Conservation (phyloP, 2,888 invertebrate species). For the Lamellibrachia columna region DNA sequence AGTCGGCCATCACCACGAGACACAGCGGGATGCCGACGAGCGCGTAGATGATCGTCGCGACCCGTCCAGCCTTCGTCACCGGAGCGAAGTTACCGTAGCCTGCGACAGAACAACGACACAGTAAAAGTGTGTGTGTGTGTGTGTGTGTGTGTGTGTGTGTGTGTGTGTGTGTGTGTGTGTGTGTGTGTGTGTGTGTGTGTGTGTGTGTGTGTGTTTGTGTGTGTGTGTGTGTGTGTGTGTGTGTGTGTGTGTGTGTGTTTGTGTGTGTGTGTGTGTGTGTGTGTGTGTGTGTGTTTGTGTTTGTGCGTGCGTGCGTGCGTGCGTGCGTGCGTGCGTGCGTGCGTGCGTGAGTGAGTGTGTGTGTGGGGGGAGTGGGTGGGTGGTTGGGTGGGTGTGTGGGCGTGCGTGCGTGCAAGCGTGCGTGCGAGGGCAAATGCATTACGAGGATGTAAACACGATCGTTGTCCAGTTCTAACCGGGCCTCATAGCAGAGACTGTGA, state of each 20-base stretch:
- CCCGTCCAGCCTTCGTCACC: conserved; percentile 83
- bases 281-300: too few species aligned
- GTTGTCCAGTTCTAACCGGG: too few species aligned
- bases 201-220: not conserved
- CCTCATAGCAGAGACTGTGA: too few species aligned
- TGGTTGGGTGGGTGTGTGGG: too few species aligned
- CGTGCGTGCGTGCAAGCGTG: too few species aligned
- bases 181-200: too few species aligned
- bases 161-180: too few species aligned
- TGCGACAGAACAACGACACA: conserved; percentile 64
- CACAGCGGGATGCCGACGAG: conserved; percentile 95
- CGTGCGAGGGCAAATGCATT: too few species aligned
- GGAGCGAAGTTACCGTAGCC: conserved; percentile 98
- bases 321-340: not conserved
- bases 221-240: not conserved
- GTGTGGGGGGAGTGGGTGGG: not conserved
- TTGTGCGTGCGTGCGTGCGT: not conserved
- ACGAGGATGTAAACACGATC: too few species aligned
- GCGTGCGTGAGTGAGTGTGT: not conserved
- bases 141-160: too few species aligned
- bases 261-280: not conserved
- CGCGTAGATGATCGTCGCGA: conserved; percentile 91
- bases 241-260: not conserved
- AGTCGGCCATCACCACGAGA: conserved; percentile 90
- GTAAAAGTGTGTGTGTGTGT: not conserved